Evolutionary conservation across 1,140 invertebrate species (phyloP), one percentile per base, ranked within the genome.

Genomic region (Danaus melanippus): DNA sequence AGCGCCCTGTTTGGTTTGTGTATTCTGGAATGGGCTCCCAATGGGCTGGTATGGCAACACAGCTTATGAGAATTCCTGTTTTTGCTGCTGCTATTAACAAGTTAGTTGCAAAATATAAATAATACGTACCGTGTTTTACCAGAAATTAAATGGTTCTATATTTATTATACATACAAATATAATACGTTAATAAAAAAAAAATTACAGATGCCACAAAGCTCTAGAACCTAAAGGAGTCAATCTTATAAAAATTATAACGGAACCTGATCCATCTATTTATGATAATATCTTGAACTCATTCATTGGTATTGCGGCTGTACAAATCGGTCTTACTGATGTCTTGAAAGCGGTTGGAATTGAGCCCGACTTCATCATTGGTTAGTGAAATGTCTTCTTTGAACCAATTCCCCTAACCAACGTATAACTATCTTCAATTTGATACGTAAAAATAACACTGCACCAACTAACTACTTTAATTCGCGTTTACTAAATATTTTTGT

Each of bases 11-110:
- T 0, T 96, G 95, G 89, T 96, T 94, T 83, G 91, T 97, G 9
- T 98, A 96, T 84, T 93, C 95, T 59, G 96, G 96, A 49, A 96
- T 98, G 94, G 95, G 95, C 6, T 93, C 93, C 0, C 95, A 97
- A 70, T 97, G 96, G 95, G 75, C 90, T 21, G 91, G 93, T 46
- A 96, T 97, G 95, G 95, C 92, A 12, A 83, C 89, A 39, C 84
- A 88, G 8, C 79, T 91, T 1, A 85, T 91, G 83, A 84, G 89
- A 49, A 89, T 97, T 21, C 91, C 92, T 8, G 71, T 90, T 6
- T 96, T 97, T 76, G 89, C 89, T 15, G 81, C 91, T 42, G 91
- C 95, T 9, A 93, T 97, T 55, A 71, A 91, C 60, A 90, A 87
- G 78, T 92, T 60, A 78, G 71, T 60, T 17, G 8, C 7, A 39